These are phyloP conservation scores for Oncorhynchus kisutch DNA, from an alignment of 2,113 vertebrate species.

Conservation along the genomic window DNA sequence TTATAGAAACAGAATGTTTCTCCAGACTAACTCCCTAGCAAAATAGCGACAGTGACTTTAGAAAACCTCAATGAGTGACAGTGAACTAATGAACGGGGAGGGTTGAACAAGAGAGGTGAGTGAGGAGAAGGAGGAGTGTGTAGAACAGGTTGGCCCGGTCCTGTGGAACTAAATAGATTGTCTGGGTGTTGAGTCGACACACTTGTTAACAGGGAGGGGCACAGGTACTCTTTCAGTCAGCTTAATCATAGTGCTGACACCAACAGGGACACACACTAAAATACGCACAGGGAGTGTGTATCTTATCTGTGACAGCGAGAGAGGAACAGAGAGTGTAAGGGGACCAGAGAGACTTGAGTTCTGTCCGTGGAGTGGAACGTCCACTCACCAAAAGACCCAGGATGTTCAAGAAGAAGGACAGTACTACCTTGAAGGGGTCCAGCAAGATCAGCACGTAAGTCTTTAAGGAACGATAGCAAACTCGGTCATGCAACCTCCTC, in stretches of 20 bases:
- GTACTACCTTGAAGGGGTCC: conserved; percentile 39
- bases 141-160: conserved; percentile 73
- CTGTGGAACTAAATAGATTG: conserved; percentile 46
- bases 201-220: conserved; percentile 71
- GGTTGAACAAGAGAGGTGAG: not conserved
- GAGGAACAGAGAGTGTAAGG: conserved; percentile 31
- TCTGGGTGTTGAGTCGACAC: conserved; percentile 60
- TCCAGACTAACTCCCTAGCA: not conserved
- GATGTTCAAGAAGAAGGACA: conserved; percentile 66
- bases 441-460: conserved; percentile 66
- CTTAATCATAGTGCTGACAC: conserved; percentile 26
- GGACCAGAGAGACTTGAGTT: conserved; percentile 25
- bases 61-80: not conserved
- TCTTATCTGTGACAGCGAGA: conserved; percentile 21
- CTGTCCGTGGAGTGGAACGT: conserved; percentile 29
- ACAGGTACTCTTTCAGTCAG: conserved; percentile 29
- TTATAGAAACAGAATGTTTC: not conserved
- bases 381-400: conserved; percentile 25
- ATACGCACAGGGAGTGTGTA: conserved; percentile 5
- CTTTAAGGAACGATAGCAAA: conserved; percentile 17
- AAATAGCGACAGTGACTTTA: not conserved
- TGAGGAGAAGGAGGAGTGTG: conserved; percentile 25
- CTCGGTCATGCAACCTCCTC: conserved; percentile 24
- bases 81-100: conserved; percentile 25
- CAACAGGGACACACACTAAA: conserved; percentile 20